These are phyloP conservation scores for Thalassoma bifasciatum DNA, from an alignment of 2,113 vertebrate species.

Conservation along the genomic window DNA sequence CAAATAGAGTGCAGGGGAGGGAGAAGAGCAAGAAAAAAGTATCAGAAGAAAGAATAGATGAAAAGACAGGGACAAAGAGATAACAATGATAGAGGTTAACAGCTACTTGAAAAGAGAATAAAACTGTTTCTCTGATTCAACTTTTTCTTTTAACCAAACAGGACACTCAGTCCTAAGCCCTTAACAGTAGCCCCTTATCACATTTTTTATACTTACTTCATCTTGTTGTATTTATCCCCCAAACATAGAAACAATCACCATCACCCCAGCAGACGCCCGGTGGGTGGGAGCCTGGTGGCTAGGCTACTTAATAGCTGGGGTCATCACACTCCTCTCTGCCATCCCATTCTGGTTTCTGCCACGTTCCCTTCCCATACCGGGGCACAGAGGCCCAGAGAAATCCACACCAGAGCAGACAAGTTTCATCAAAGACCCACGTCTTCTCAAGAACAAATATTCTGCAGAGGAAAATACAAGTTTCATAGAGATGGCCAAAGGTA, in stretches of 20 bases:
- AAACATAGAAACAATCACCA: conserved; percentile 79
- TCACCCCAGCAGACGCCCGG: conserved; percentile 79
- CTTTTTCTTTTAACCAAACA: no score
- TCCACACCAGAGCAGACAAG: conserved; percentile 65
- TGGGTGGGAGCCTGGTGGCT: conserved; percentile 87
- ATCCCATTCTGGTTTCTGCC: conserved; percentile 85
- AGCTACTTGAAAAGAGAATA: background rate
- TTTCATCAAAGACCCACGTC: conserved; percentile 66
- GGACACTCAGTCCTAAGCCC: no score
- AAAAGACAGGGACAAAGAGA: conserved; percentile 2
- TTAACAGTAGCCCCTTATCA: no score
- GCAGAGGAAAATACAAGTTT: conserved; percentile 70
- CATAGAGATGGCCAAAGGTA: conserved; percentile 83
- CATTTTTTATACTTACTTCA: background rate
- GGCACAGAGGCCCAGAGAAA: conserved; percentile 26
- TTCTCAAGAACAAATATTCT: conserved; percentile 69
- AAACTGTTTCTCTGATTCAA: no score
- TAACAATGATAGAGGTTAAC: conserved; percentile 1
- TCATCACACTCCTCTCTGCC: conserved; percentile 80
- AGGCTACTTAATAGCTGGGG: conserved; percentile 83
- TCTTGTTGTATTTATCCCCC: conserved; percentile 5
- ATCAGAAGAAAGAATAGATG: background rate
- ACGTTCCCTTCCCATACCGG: conserved; percentile 64
- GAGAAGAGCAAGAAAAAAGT: background rate
- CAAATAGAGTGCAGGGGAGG: conserved; percentile 35